phyloP scores from a whole-genome alignment of 2,113 vertebrate species.

The Erythrolamprus reginae region DNA sequence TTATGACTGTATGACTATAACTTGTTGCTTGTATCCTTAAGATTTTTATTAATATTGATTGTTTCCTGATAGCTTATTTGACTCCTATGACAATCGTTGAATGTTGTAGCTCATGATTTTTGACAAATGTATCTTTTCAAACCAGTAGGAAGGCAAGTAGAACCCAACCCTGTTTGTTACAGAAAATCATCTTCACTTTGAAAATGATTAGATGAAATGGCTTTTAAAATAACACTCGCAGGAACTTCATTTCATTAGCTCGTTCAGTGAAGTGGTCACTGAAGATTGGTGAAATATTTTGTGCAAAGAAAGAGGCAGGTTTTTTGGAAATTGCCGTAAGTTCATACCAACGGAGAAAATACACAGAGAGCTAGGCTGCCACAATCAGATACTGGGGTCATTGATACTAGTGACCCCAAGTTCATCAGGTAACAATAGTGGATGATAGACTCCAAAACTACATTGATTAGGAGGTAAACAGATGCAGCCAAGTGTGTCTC shows the following conservation, averaged over 20 bases:
- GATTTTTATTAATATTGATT: too few species aligned
- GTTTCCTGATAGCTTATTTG: too few species aligned
- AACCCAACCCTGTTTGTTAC: too few species aligned
- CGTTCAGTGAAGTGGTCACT: neutral
- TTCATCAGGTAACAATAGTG: neutral
- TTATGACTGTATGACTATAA: too few species aligned
- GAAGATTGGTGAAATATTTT: neutral
- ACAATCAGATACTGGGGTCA: neutral
- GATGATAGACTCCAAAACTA: neutral
- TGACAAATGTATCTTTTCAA: too few species aligned
- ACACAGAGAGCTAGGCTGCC: neutral
- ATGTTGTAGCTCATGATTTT: too few species aligned
- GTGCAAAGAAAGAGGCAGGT: neutral
- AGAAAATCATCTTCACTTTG: neutral
- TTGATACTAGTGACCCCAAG: neutral
- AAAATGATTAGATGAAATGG: neutral
- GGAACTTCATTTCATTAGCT: neutral
- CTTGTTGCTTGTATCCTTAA: too few species aligned
- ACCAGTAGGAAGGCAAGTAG: too few species aligned
- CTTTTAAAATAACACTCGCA: neutral
- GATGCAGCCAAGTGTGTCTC: neutral
- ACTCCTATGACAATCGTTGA: too few species aligned
- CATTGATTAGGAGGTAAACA: neutral
- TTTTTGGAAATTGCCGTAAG: neutral
- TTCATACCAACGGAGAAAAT: neutral